These are phyloP conservation scores for Troilus luridus DNA, from an alignment of 2,888 invertebrate species.

Conservation along the genomic window DNA sequence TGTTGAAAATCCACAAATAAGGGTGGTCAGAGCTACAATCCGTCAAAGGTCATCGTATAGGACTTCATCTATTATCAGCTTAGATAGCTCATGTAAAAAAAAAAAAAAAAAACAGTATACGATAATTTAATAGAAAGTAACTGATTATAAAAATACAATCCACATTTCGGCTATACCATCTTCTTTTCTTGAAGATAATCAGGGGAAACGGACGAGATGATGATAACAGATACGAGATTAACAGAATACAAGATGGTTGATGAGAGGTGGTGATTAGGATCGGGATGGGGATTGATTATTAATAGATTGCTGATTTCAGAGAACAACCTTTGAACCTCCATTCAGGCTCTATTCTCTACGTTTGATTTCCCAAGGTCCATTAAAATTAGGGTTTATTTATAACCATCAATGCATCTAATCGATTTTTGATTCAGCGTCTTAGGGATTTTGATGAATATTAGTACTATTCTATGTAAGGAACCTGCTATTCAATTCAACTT, in stretches of 20 bases:
- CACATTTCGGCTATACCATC: too few species aligned
- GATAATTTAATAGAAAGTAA: too few species aligned
- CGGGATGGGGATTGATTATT: neutral
- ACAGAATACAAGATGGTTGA: neutral
- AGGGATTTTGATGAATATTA: neutral
- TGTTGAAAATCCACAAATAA: too few species aligned
- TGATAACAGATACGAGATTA: neutral
- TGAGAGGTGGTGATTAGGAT: slow-evolving; percentile 7
- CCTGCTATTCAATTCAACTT: neutral
- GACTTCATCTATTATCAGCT: too few species aligned
- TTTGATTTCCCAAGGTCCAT: neutral
- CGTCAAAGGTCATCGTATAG: too few species aligned
- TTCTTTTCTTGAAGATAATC: neutral
- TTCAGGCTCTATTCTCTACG: neutral
- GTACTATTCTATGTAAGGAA: neutral
- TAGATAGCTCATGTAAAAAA: too few species aligned
- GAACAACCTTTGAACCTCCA: neutral
- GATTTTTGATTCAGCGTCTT: neutral
- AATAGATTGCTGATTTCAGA: neutral
- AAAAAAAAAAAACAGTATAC: too few species aligned
- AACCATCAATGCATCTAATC: neutral
- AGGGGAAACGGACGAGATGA: neutral
- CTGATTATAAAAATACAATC: too few species aligned
- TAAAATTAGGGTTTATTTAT: neutral
- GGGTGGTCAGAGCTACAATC: too few species aligned